Percentiles rank a stretch among this genome's conserved stretches.
phyloP scores from a whole-genome alignment of 2,888 invertebrate genomes.

The Drosophila anomelani region DNA sequence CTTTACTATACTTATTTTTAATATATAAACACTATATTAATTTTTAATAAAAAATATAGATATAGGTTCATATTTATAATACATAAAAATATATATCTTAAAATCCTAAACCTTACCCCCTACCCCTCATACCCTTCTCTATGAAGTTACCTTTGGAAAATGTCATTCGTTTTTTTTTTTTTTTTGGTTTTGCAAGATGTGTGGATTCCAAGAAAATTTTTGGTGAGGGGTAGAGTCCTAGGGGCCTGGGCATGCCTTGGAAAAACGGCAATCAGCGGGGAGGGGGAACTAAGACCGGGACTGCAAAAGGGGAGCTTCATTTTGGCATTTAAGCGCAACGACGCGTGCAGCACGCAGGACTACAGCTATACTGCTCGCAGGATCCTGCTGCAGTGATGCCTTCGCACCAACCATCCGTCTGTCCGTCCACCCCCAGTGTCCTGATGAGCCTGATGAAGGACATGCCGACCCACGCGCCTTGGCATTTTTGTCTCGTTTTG shows the following conservation, averaged over 20 bases:
- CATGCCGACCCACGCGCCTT: constrained; percentile 54
- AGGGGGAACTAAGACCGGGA: not conserved
- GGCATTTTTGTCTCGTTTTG: constrained; percentile 36
- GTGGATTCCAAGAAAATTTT: constrained; percentile 6
- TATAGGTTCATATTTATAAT: not conserved
- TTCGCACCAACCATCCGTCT: not conserved
- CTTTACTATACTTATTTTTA: too few relatives aligned
- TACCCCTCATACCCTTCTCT: not conserved
- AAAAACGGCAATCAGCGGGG: constrained; percentile 40
- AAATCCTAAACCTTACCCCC: not conserved
- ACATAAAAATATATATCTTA: not conserved
- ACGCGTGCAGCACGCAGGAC: constrained; percentile 75
- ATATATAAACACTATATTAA: not conserved
- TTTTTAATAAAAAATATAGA: not conserved
- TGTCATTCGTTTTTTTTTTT: constrained; percentile 22
- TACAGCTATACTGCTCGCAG: constrained; percentile 16
- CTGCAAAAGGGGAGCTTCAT: constrained; percentile 51
- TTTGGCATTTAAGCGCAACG: constrained; percentile 76
- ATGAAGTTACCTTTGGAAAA: constrained; percentile 7
- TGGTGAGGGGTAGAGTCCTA: not conserved
- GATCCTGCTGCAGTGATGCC: constrained; percentile 17
- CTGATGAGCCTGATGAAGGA: constrained; percentile 71
- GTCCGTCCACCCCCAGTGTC: constrained; percentile 13
- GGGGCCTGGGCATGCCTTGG: constrained; percentile 17
- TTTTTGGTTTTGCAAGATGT: constrained; percentile 23